These are phyloP conservation scores for Xanthorhoe designata DNA, from an alignment of 2,888 invertebrate genomes.

Conservation along the genomic window DNA sequence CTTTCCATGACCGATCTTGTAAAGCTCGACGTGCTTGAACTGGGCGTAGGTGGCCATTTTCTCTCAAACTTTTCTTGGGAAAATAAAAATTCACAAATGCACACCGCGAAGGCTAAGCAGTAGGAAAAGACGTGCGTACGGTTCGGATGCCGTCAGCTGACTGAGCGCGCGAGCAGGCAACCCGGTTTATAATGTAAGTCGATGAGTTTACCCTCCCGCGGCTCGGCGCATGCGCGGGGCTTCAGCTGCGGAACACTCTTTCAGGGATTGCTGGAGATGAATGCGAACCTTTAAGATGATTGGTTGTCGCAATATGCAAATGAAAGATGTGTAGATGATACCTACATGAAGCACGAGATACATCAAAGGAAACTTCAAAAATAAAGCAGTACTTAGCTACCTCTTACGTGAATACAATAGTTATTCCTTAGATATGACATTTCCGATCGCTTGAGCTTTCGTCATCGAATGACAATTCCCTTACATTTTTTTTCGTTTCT, in stretches of 20 bases:
- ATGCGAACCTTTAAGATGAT: slow-evolving; percentile 24
- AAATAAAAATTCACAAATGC: slow-evolving; percentile 56
- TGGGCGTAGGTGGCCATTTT: slow-evolving; percentile 96
- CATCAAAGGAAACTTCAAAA: background rate
- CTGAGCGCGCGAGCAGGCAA: slow-evolving; percentile 78
- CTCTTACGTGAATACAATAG: background rate
- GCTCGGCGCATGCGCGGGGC: slow-evolving; percentile 72
- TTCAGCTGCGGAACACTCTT: slow-evolving; percentile 48
- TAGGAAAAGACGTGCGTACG: slow-evolving; percentile 59
- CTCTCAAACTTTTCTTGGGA: slow-evolving; percentile 53
- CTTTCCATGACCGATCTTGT: slow-evolving; percentile 97
- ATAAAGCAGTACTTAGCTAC: background rate
- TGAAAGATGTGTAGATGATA: slow-evolving; percentile 1
- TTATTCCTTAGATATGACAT: background rate
- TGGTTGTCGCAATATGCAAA: slow-evolving; percentile 23
- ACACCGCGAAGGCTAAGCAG: slow-evolving; percentile 61
- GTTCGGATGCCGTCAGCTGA: slow-evolving; percentile 78
- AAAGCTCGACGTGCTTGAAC: slow-evolving; percentile 97
- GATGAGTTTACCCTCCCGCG: slow-evolving; percentile 83
- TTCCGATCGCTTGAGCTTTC: too few relatives aligned
- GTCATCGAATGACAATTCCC: too few relatives aligned
- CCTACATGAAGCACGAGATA: background rate
- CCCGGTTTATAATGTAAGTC: slow-evolving; percentile 74
- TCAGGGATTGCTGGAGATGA: slow-evolving; percentile 41
- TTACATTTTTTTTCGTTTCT: too few relatives aligned